Percentiles rank a stretch among this genome's conserved stretches.
phyloP scores from a whole-genome alignment of 2,888 invertebrate genomes.

The Xanthorhoe designata region DNA sequence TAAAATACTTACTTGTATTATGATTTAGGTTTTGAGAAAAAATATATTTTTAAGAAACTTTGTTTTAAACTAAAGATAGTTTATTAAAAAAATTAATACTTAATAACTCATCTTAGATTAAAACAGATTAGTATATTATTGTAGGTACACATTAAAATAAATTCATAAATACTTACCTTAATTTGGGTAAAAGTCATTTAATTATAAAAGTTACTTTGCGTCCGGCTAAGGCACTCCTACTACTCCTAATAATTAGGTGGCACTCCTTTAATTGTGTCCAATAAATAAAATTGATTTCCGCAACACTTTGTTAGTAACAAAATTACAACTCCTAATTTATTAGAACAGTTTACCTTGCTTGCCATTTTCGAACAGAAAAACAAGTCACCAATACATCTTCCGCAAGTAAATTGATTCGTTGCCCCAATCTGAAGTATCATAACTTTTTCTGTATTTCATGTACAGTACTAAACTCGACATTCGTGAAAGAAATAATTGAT shows the following conservation, averaged over 20 bases:
- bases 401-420: slow-evolving; percentile 58
- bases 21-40: too few relatives aligned
- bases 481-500: slow-evolving; percentile 40
- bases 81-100: too few relatives aligned
- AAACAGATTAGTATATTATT: too few relatives aligned
- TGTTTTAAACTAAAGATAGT: too few relatives aligned
- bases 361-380: slow-evolving; percentile 55
- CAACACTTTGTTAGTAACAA: slow-evolving; percentile 30
- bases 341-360: slow-evolving; percentile 34
- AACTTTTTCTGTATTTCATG: slow-evolving; percentile 49
- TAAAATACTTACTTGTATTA: too few relatives aligned
- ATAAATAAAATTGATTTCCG: slow-evolving; percentile 7
- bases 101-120: too few relatives aligned
- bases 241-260: neutral
- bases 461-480: neutral
- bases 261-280: neutral
- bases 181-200: too few relatives aligned
- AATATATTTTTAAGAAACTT: too few relatives aligned
- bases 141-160: too few relatives aligned
- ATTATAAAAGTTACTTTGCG: too few relatives aligned
- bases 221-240: neutral
- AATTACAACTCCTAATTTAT: slow-evolving; percentile 34
- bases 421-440: slow-evolving; percentile 50
- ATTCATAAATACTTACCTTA: too few relatives aligned
- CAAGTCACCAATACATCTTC: slow-evolving; percentile 62